Conservation (phyloP, 2,797 vertebrate species). For the Oreochromis grahami region DNA sequence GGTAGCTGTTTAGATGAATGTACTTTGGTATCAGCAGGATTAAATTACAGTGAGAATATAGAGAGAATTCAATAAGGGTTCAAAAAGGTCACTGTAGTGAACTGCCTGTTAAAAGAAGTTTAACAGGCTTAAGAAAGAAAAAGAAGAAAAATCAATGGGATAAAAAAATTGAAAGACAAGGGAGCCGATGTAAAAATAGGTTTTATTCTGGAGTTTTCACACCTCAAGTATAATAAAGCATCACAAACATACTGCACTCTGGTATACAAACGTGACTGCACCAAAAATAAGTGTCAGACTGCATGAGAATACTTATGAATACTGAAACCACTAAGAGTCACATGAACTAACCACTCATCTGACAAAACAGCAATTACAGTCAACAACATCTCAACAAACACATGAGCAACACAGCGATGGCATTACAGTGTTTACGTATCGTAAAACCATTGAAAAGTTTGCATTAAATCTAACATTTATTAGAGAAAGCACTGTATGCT, state of each 20-base stretch:
- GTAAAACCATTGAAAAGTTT: neutral
- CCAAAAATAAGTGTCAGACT: slow-evolving; percentile 28
- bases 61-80: neutral
- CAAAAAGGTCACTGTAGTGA: neutral
- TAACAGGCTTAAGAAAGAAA: neutral
- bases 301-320: neutral
- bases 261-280: neutral
- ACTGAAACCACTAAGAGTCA: neutral
- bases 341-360: neutral
- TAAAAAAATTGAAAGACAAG: neutral
- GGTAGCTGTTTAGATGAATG: neutral
- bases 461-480: neutral
- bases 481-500: neutral
- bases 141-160: neutral
- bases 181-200: neutral
- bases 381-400: neutral
- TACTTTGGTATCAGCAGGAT: neutral
- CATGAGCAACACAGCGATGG: neutral
- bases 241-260: slow-evolving; percentile 4
- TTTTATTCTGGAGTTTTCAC: slow-evolving; percentile 49
- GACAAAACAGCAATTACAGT: neutral
- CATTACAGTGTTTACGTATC: neutral
- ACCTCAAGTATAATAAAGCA: slow-evolving; percentile 4
- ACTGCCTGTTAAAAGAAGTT: neutral
- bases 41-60: neutral